Base-by-base conservation (phyloP, 2,888 invertebrate species). In the Lottia gigantea region DNA sequence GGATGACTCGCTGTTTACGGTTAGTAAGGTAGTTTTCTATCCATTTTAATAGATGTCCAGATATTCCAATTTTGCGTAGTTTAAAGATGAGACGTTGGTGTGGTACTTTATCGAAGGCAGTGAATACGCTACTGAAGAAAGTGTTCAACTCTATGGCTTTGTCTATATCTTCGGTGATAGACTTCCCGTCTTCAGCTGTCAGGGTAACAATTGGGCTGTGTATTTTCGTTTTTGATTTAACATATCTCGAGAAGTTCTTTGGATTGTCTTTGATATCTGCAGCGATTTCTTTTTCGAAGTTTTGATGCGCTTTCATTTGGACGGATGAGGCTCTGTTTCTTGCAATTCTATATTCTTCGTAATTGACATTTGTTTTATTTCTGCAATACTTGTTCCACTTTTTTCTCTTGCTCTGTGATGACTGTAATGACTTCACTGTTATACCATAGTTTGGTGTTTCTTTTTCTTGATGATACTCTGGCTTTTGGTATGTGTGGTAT, bases 111-210 rank as follows among this genome's bases (percentile, higher is more conserved):
- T 55, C 55, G 55, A 55, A 55, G 1, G 55, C 55, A 6, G 61
- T 61, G 23, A 69, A 69, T 23, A 69, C 40, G 8, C 45, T 40
- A 47, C 64, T 64, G 25, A 69, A 65, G 19, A 71, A 67, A 19
- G 15, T 64, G 15, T 67, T 71, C 14, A 67, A 16, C 23, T 47
- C 40, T 31, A 66, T 62, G 31, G 62, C 55, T n/a, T 66, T 68
- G 23, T 66, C 46, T 26, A 63, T 19, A 19, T 55, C 23, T 19
- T 23, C 23, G 19, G 19, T 23, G 19, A 55, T 19, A 12, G 23
- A 23, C 23, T 11, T 8, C 8, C 23, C 55, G 19, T 55, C 55
- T 55, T 23, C 12, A 3, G 19, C 15, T 23, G 19, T 14, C 19
- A 55, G 11, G 55, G 19, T 55, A 3, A 19, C 15, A 55, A 55